These are phyloP conservation scores for Drosophila yakuba DNA, from an alignment of 1,140 invertebrate genomes.

Conservation along the genomic window DNA sequence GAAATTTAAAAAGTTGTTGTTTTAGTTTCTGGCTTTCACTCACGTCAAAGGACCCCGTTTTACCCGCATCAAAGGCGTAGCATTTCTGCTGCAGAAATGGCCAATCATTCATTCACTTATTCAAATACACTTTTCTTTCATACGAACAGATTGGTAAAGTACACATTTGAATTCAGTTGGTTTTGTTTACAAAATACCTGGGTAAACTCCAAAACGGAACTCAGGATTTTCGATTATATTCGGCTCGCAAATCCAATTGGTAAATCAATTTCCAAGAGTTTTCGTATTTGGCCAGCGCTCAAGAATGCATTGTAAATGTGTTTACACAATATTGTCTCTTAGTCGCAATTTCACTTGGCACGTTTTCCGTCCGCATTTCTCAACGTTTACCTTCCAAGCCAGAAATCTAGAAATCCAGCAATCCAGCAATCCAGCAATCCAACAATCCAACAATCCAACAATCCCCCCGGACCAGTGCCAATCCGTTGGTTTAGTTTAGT, in stretches of 20 bases:
- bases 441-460: conserved; percentile 1
- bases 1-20: conserved; percentile 70
- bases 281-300: conserved; percentile 54
- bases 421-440: conserved; percentile 13
- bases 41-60: conserved; percentile 33
- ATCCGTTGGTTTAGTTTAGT: conserved; percentile 44
- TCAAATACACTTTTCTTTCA: too few species aligned
- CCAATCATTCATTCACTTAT: too few species aligned
- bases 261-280: conserved; percentile 58
- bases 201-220: too few species aligned
- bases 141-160: too few species aligned
- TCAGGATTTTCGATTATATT: too few species aligned
- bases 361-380: conserved; percentile 50
- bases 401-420: conserved; percentile 9
- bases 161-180: too few species aligned
- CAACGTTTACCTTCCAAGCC: conserved; percentile 12
- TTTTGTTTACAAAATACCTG: too few species aligned
- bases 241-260: conserved; percentile 45
- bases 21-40: conserved; percentile 25
- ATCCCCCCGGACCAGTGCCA: conserved; percentile 2
- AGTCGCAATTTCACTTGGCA: conserved; percentile 66
- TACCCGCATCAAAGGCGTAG: conserved; percentile 8
- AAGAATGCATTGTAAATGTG: conserved; percentile 72
- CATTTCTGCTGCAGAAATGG: not conserved
- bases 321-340: conserved; percentile 71